These are phyloP conservation scores for Bradysia coprophila DNA, from an alignment of 1,140 invertebrate genomes.

Conservation along the genomic window DNA sequence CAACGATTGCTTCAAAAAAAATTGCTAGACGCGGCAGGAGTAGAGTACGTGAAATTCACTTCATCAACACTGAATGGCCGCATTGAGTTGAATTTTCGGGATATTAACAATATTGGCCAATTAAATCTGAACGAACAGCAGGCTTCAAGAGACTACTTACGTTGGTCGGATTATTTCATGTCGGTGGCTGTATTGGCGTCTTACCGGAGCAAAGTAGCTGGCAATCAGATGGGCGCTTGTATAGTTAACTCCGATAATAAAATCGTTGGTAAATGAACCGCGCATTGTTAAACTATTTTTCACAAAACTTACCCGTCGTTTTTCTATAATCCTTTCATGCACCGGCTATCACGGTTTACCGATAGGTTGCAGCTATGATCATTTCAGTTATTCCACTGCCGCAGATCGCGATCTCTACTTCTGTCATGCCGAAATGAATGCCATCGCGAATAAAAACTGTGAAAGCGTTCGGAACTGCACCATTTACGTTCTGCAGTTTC, in stretches of 20 bases:
- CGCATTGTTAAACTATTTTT: too few species aligned
- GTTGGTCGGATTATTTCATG: slow-evolving; percentile 91
- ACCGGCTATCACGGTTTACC: slow-evolving; percentile 96
- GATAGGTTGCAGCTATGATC: slow-evolving; percentile 66
- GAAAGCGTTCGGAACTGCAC: slow-evolving; percentile 55
- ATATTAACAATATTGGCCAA: too few species aligned
- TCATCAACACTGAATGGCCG: too few species aligned
- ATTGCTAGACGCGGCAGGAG: slow-evolving; percentile 61
- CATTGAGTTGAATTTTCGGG: too few species aligned
- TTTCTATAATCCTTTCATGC: too few species aligned
- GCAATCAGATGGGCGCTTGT: slow-evolving; percentile 82
- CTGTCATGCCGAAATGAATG: slow-evolving; percentile 95
- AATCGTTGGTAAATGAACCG: slow-evolving; percentile 70
- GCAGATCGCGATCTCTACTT: slow-evolving; percentile 51
- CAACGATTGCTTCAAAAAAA: slow-evolving; percentile 50
- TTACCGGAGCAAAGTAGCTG: slow-evolving; percentile 85
- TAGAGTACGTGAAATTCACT: slow-evolving; percentile 48
- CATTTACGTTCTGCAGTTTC: slow-evolving; percentile 78
- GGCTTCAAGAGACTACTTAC: slow-evolving; percentile 26
- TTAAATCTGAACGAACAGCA: too few species aligned
- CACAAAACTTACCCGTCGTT: too few species aligned
- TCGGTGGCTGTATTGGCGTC: slow-evolving; percentile 60
- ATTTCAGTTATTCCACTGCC: slow-evolving; percentile 69
- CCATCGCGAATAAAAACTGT: slow-evolving; percentile 80
- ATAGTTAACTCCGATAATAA: slow-evolving; percentile 74